These are phyloP conservation scores for Tubiluchus corallicola DNA, from an alignment of 2,888 invertebrate species.

Conservation along the genomic window DNA sequence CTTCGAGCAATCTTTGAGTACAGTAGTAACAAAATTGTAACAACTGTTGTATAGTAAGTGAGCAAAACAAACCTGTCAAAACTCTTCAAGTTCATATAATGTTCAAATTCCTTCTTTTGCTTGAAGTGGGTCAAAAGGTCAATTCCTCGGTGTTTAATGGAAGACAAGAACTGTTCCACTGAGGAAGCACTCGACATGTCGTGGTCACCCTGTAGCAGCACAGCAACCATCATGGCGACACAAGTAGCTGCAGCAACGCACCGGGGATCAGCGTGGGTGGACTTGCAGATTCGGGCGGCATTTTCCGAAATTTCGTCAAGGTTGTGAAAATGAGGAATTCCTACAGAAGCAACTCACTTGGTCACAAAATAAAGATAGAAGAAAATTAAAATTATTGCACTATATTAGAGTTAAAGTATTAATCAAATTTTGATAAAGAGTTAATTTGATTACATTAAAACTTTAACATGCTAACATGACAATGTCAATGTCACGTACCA, in stretches of 20 bases:
- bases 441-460: no score
- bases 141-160: conserved; percentile 12
- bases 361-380: no score
- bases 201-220: conserved; percentile 15
- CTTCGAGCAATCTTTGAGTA: no score
- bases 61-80: conserved; percentile 12
- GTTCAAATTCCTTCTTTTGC: conserved; percentile 13
- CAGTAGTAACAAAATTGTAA: no score
- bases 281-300: conserved; percentile 18
- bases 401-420: no score
- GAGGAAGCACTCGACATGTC: conserved; percentile 14
- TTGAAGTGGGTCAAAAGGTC: conserved; percentile 12
- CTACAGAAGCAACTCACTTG: no score
- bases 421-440: no score
- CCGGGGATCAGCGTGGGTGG: neutral
- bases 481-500: no score
- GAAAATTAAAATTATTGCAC: no score
- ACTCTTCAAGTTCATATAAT: conserved; percentile 8
- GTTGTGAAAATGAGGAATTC: conserved; percentile 22
- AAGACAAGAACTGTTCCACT: conserved; percentile 16
- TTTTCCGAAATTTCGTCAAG: conserved; percentile 21
- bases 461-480: no score
- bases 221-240: neutral
- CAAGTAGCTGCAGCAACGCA: neutral
- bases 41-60: neutral